phyloP scores from a whole-genome alignment of 2,888 invertebrate genomes.

The Polyploca ridens region DNA sequence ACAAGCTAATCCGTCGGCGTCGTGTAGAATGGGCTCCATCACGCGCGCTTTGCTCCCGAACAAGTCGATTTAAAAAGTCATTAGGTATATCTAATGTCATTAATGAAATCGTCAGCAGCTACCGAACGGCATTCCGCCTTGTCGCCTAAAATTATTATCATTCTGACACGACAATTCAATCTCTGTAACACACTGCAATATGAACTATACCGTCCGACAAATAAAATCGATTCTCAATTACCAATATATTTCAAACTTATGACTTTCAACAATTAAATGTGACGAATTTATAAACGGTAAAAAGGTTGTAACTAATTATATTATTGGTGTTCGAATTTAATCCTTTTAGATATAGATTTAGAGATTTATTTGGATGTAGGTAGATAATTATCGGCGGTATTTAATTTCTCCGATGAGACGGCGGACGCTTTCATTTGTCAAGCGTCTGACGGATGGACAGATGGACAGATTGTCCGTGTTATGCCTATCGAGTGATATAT shows the following conservation, averaged over 20 bases:
- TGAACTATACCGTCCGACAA: conserved; percentile 13
- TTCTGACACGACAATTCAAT: conserved; percentile 52
- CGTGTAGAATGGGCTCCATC: background rate
- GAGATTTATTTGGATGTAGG: conserved; percentile 34
- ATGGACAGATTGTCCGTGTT: conserved; percentile 54
- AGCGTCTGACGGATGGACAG: conserved; percentile 42
- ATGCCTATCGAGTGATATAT: conserved; percentile 55
- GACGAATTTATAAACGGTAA: conserved; percentile 4
- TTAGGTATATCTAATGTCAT: conserved; percentile 72
- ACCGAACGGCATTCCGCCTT: conserved; percentile 66
- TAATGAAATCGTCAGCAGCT: conserved; percentile 73
- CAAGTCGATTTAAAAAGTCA: conserved; percentile 61
- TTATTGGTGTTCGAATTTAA: conserved; percentile 26
- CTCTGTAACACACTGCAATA: conserved; percentile 22
- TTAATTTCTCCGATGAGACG: conserved; percentile 43
- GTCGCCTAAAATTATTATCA: conserved; percentile 57
- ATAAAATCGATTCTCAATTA: conserved; percentile 21
- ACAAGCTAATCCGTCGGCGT: background rate
- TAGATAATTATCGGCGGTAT: conserved; percentile 60
- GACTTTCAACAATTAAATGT: background rate
- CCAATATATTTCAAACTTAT: background rate
- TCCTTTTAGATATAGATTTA: conserved; percentile 17
- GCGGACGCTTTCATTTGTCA: conserved; percentile 61
- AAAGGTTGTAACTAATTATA: conserved; percentile 16
- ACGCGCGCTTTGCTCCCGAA: conserved; percentile 34